Evolutionary conservation across 1,140 invertebrate genomes (phyloP).

Genomic region (Chironomus tepperi): DNA sequence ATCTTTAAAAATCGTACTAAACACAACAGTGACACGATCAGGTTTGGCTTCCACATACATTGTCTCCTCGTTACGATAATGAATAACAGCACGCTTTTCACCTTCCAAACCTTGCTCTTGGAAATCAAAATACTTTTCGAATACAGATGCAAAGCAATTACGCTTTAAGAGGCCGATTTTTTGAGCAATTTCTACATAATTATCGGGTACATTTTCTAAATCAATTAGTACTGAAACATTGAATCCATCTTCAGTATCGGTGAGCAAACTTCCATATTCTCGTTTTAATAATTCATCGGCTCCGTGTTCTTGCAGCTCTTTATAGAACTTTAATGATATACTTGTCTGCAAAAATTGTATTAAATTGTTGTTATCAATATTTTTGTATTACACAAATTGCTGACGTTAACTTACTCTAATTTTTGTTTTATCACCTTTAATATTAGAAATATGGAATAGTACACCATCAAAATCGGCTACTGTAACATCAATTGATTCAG

Average conservation of each 20-base stretch:
- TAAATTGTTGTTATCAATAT: too few relatives aligned
- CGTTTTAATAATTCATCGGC: constrained; percentile 92
- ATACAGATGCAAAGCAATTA: constrained; percentile 98
- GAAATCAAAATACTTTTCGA: constrained; percentile 99
- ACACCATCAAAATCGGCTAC: constrained; percentile 98
- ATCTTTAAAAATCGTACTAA: constrained; percentile 97
- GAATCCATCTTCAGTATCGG: constrained; percentile 81
- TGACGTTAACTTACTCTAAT: constrained; percentile 65
- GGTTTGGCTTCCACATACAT: constrained; percentile 98
- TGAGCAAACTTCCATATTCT: constrained; percentile 78
- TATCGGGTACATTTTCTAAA: constrained; percentile 81
- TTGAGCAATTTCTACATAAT: constrained; percentile 82
- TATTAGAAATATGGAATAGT: constrained; percentile 95
- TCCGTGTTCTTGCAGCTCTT: constrained; percentile 95
- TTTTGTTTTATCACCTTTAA: constrained; percentile 93
- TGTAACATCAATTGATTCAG: constrained; percentile 87
- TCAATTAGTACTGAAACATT: constrained; percentile 92
- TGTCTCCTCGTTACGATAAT: constrained; percentile 98
- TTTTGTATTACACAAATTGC: too few relatives aligned
- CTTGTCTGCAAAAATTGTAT: too few relatives aligned
- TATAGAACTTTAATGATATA: constrained; percentile 97
- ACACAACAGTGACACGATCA: constrained; percentile 97
- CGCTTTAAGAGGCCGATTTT: constrained; percentile 93
- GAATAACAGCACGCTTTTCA: constrained; percentile 92
- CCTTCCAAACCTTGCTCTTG: constrained; percentile 87